A percentile compares a stretch with the other conserved stretches of the same genome.
phyloP scores from a whole-genome alignment of 2,888 invertebrate species.

The Hermaeophaga mercurialis region DNA sequence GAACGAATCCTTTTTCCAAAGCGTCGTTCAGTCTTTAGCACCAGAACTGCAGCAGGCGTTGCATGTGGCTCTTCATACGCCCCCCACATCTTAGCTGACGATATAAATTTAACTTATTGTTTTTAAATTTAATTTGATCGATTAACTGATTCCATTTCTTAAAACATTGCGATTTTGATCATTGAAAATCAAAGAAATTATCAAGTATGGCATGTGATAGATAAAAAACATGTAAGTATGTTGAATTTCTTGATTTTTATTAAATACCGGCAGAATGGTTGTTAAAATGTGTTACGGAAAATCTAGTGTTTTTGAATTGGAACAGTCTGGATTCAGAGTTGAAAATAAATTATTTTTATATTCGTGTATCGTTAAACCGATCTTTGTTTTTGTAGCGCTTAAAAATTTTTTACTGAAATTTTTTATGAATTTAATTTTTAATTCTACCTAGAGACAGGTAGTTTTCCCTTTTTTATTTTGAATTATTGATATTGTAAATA shows the following conservation, averaged over 20 bases:
- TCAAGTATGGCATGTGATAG: background rate
- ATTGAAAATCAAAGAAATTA: background rate
- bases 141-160: constrained; percentile 8
- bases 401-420: constrained; percentile 34
- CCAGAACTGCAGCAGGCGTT: constrained; percentile 84
- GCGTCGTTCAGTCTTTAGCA: constrained; percentile 66
- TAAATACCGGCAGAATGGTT: background rate
- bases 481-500: constrained; percentile 33
- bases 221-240: background rate
- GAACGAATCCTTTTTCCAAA: constrained; percentile 55
- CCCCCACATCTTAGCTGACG: constrained; percentile 40
- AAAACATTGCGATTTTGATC: constrained; percentile 6
- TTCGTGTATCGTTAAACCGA: constrained; percentile 32
- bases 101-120: constrained; percentile 31
- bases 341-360: constrained; percentile 39
- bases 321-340: constrained; percentile 27
- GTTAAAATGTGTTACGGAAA: background rate
- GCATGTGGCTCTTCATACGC: constrained; percentile 68
- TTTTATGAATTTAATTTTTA: constrained; percentile 27
- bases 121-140: constrained; percentile 28
- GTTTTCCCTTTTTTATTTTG: constrained; percentile 7
- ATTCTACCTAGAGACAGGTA: constrained; percentile 5
- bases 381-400: constrained; percentile 29
- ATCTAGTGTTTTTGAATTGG: constrained; percentile 1
- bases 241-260: constrained; percentile 1